Conservation (phyloP, 2,888 invertebrate species). For the Drosophila parthenogenetica region DNA sequence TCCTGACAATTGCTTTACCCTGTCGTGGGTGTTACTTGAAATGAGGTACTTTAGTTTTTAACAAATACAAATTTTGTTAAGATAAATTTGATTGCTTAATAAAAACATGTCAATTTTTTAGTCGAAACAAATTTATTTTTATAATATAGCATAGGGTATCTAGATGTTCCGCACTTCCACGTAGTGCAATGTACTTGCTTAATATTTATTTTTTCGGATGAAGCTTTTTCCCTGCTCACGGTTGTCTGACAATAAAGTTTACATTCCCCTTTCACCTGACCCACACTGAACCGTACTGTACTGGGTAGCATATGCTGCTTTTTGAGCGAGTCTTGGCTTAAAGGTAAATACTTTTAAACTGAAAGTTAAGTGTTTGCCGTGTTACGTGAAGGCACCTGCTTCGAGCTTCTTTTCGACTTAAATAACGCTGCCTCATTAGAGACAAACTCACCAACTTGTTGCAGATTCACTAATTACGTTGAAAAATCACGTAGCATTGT, state of each 20-base stretch:
- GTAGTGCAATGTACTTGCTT: neutral
- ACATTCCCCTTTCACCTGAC: conserved; percentile 12
- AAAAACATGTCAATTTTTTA: too few relatives aligned
- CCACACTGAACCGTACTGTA: neutral
- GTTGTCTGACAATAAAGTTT: conserved; percentile 19
- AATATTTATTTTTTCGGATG: conserved; percentile 15
- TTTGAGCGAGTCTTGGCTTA: conserved; percentile 16
- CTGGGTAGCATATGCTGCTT: conserved; percentile 11
- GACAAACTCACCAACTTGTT: conserved; percentile 38
- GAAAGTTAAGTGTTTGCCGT: conserved; percentile 9
- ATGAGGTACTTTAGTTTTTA: neutral
- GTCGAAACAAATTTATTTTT: too few relatives aligned
- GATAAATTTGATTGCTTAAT: too few relatives aligned
- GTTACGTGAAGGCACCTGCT: conserved; percentile 22
- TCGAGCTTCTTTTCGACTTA: too few relatives aligned
- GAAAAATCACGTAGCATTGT: conserved; percentile 25
- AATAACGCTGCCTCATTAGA: conserved; percentile 7
- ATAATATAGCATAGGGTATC: neutral
- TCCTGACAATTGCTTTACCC: neutral
- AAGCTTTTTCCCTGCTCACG: conserved; percentile 16
- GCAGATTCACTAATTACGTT: conserved; percentile 29
- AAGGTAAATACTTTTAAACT: conserved; percentile 14
- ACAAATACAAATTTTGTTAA: neutral
- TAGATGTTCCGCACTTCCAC: neutral
- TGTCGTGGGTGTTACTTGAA: neutral